These are phyloP conservation scores for Zaprionus nigranus DNA, from an alignment of 1,140 invertebrate species.

Conservation along the genomic window DNA sequence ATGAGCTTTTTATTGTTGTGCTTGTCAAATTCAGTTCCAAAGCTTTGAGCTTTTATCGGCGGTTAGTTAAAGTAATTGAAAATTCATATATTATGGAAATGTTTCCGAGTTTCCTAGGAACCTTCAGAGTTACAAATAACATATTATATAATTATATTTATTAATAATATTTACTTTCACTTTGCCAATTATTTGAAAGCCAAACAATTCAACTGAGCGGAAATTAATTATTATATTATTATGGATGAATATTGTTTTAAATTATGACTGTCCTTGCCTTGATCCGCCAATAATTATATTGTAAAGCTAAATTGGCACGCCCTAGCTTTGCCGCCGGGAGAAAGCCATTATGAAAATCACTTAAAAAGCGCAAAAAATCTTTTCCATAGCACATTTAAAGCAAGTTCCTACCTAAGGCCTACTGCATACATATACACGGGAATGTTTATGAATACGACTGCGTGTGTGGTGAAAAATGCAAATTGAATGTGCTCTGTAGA, in stretches of 20 bases:
- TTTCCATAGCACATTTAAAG: background rate
- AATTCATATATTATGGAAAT: background rate
- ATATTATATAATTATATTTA: no score
- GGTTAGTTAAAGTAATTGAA: constrained; percentile 1
- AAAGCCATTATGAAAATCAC: constrained; percentile 22
- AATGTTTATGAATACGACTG: background rate
- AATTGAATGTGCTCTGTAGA: constrained; percentile 15
- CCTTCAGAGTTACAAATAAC: no score
- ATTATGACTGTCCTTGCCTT: constrained; percentile 18
- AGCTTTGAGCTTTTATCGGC: constrained; percentile 10
- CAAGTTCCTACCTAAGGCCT: constrained; percentile 23
- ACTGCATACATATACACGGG: background rate
- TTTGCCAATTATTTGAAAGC: background rate
- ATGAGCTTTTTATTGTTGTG: background rate
- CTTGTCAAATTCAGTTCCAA: background rate
- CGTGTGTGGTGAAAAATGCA: constrained; percentile 30
- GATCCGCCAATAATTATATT: constrained; percentile 2
- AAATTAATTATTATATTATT: background rate
- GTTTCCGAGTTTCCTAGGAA: no score
- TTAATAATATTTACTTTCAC: background rate
- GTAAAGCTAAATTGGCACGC: background rate
- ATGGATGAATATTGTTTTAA: background rate
- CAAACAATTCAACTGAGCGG: no score
- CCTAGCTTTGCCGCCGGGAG: constrained; percentile 2
- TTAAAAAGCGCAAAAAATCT: background rate